A percentile compares a stretch with the other conserved stretches of the same genome.
phyloP scores from a whole-genome alignment of 2,797 vertebrate genomes.

The Enteromius viviparus region DNA sequence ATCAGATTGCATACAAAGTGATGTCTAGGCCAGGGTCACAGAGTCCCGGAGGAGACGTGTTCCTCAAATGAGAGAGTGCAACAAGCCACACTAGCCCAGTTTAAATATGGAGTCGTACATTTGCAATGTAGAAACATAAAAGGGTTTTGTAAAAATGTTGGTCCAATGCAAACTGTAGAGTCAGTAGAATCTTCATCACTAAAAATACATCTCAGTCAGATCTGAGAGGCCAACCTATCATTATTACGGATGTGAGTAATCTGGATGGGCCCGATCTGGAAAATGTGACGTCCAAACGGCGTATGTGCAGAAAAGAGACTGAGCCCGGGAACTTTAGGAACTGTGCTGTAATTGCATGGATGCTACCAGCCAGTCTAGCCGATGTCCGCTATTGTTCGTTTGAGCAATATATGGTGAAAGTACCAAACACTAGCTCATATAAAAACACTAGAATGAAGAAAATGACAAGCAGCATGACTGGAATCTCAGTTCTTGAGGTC shows the following conservation, averaged over 20 bases:
- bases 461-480: constrained; percentile 29
- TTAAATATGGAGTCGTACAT: constrained; percentile 24
- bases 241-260: constrained; percentile 49
- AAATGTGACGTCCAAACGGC: constrained; percentile 26
- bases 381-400: not conserved
- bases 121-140: constrained; percentile 26
- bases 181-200: constrained; percentile 57
- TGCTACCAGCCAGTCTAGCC: constrained; percentile 13
- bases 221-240: constrained; percentile 38
- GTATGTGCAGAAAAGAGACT: not conserved
- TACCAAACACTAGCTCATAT: constrained; percentile 30
- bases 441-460: constrained; percentile 32
- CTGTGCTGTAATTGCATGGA: not conserved
- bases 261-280: constrained; percentile 4
- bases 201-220: constrained; percentile 52
- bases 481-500: constrained; percentile 39
- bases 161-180: constrained; percentile 54
- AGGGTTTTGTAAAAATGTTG: constrained; percentile 50
- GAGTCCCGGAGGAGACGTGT: constrained; percentile 17
- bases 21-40: constrained; percentile 42
- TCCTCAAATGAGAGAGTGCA: constrained; percentile 31
- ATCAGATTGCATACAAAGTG: constrained; percentile 52
- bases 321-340: not conserved
- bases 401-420: not conserved
- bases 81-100: constrained; percentile 7